Conservation (phyloP, 2,113 vertebrate species). For the Scophthalmus maximus region DNA sequence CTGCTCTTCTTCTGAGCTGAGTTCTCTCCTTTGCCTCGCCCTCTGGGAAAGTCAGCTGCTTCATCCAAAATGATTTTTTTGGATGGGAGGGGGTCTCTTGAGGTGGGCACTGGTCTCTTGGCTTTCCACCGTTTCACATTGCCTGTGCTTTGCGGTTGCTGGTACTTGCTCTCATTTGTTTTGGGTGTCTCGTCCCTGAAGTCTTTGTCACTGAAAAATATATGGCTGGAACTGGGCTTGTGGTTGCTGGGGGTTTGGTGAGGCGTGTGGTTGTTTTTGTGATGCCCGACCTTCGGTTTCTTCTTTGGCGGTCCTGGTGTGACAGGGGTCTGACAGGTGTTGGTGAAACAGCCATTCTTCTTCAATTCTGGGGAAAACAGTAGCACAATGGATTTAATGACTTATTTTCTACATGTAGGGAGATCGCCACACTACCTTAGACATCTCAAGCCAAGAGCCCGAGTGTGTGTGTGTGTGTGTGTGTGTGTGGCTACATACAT, state of each 20-base stretch:
- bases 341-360: constrained; percentile 43
- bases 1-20: constrained; percentile 5
- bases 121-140: constrained; percentile 73
- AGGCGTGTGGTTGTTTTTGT: constrained; percentile 20
- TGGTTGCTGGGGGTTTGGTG: constrained; percentile 37
- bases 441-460: too few relatives aligned
- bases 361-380: constrained; percentile 67
- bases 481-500: too few relatives aligned
- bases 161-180: constrained; percentile 36
- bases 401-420: not conserved
- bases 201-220: constrained; percentile 54
- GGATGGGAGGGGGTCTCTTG: not conserved
- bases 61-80: constrained; percentile 34
- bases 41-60: constrained; percentile 71
- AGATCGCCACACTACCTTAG: not conserved
- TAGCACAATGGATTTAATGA: constrained; percentile 9
- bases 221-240: constrained; percentile 39
- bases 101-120: constrained; percentile 70
- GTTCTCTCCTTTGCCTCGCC: constrained; percentile 27
- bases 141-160: constrained; percentile 7
- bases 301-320: constrained; percentile 70
- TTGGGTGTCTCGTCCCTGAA: constrained; percentile 1
- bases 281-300: constrained; percentile 65
- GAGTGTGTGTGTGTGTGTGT: too few relatives aligned
- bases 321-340: not conserved